phyloP scores from a whole-genome alignment of 2,797 vertebrate genomes.

The Xiphorhynchus erythropygius region DNA sequence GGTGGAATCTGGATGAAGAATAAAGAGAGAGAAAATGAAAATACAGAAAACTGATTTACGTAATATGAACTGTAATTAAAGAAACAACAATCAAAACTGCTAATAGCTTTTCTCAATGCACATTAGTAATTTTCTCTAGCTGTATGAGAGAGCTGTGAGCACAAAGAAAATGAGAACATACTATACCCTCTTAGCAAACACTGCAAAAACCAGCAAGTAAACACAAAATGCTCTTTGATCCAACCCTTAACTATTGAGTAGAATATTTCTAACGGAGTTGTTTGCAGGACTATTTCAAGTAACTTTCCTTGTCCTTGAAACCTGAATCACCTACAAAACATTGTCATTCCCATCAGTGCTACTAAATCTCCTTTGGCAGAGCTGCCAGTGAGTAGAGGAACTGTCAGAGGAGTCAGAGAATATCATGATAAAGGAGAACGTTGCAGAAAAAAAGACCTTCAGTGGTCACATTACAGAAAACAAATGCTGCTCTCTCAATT shows the following conservation, averaged over 20 bases:
- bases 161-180: conserved; percentile 20
- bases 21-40: conserved; percentile 53
- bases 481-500: background rate
- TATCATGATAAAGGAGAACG: background rate
- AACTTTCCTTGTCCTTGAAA: background rate
- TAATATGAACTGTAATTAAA: conserved; percentile 5
- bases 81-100: background rate
- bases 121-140: conserved; percentile 5
- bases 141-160: background rate
- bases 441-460: background rate
- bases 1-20: conserved; percentile 85
- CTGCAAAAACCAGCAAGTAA: background rate
- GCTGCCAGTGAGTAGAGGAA: background rate
- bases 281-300: background rate
- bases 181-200: background rate
- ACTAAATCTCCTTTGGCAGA: background rate
- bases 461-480: background rate
- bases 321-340: background rate
- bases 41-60: background rate
- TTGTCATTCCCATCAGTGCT: accelerated
- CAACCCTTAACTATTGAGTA: background rate
- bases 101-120: background rate
- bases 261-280: background rate
- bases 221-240: background rate
- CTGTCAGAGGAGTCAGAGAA: background rate